phyloP scores from a whole-genome alignment of 2,797 vertebrate genomes.

The Masticophis lateralis region DNA sequence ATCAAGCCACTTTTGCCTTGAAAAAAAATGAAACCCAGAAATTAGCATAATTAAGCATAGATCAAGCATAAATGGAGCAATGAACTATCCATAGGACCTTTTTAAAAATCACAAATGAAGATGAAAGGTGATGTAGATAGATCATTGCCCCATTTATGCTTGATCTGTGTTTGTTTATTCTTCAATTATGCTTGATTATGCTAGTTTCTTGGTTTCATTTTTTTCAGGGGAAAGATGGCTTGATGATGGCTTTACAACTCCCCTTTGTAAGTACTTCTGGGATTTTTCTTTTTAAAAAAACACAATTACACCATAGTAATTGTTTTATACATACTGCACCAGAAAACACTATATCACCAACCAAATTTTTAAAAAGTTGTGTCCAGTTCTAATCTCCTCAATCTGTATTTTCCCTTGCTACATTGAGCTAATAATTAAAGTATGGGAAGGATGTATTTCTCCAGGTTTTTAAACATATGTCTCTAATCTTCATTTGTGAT shows the following conservation, averaged over 20 bases:
- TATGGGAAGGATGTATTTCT: background rate
- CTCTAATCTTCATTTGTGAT: background rate
- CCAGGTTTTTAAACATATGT: background rate
- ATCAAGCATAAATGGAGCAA: background rate
- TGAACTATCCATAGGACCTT: background rate
- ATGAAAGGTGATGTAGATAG: background rate
- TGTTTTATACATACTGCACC: background rate
- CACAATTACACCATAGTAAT: background rate
- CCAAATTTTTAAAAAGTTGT: background rate
- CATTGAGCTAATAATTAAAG: background rate
- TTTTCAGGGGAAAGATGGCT: background rate
- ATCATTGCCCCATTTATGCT: background rate
- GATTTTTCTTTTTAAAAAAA: background rate
- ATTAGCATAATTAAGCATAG: background rate
- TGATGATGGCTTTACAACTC: background rate
- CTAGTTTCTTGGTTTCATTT: background rate
- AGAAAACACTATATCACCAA: background rate
- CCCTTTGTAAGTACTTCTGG: background rate
- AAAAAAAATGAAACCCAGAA: background rate
- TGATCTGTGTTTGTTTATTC: background rate
- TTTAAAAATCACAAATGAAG: background rate
- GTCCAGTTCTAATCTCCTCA: too few species aligned
- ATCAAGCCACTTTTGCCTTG: background rate
- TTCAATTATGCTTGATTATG: background rate
- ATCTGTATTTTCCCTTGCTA: background rate